Evolutionary conservation across 2,113 vertebrate genomes (phyloP).

Genomic region (Seriola quinqueradiata): DNA sequence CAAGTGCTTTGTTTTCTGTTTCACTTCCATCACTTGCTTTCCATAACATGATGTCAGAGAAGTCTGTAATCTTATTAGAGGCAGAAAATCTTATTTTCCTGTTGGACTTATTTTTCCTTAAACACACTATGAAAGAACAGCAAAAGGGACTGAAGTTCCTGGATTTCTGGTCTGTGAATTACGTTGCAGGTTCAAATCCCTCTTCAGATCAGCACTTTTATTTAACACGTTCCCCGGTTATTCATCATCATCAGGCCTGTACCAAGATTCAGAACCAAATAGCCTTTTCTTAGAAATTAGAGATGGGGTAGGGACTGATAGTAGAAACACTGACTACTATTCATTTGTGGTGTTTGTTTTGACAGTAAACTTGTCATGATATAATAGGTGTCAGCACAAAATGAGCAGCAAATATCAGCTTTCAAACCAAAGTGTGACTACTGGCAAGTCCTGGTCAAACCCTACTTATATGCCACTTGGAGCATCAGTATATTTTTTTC

Average conservation of each 20-base stretch:
- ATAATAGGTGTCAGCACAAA: background rate
- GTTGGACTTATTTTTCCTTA: background rate
- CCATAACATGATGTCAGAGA: background rate
- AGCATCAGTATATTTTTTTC: background rate
- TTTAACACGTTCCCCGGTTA: conserved; percentile 1
- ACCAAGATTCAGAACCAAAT: background rate
- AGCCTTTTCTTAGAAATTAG: conserved; percentile 3
- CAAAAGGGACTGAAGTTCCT: background rate
- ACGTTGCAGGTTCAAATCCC: conserved; percentile 1
- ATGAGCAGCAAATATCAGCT: background rate
- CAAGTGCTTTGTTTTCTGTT: background rate
- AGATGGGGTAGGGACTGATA: background rate
- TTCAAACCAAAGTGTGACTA: background rate
- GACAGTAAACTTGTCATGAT: background rate
- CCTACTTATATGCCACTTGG: background rate
- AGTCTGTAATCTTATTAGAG: conserved; percentile 6
- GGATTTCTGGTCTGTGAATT: background rate
- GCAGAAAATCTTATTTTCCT: background rate
- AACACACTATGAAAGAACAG: background rate
- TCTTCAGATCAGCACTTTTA: background rate
- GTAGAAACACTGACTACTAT: background rate
- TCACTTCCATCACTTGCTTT: conserved; percentile 5
- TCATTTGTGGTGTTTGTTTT: background rate
- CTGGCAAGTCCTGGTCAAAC: background rate
- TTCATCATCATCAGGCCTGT: background rate